Base-by-base conservation (phyloP, 2,888 invertebrate species). In the Leucozona laternaria region DNA sequence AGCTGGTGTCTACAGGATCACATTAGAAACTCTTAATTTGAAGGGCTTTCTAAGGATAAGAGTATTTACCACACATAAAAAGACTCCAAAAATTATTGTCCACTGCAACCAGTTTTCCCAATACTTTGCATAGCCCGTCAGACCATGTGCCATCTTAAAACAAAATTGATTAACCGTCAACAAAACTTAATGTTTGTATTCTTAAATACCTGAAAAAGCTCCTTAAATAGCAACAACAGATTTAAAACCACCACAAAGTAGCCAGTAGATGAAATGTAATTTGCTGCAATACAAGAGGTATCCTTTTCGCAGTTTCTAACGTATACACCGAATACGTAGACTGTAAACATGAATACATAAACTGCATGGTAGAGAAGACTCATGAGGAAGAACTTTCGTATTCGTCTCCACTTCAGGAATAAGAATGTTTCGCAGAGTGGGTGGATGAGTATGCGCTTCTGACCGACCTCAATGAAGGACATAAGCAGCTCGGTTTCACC, bases 51-150 rank as follows among this genome's bases (percentile, higher is more conserved):
- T 17, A 15, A 60, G 0, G 8, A 28, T 28, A 17, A 22, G 20
- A 22, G 13, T 55, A 34, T 93, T 92, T 91, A 95, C 95, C 81
- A 95, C 95, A 90, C 95, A 95, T 62, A 95, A 91, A 89, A 96
- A 95, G 0, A 96, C 95, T 85, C 95, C 95, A 50, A 95, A 91
- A 71, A 97, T 95, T 66, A 97, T 96, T 22, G 96, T 93, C 94
- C 96, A 95, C 90, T 97, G 97, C 62, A 97, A 93, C 95, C 96
- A 96, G 91, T 97, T 97, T 91, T 97, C 97, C 96, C 97, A 97
- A 88, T 96, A 95, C 88, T 94, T 94, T 3, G 96, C 94, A 89
- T 97, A 97, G n/a, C 94, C 94, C 31, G 93, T 94, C 92, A 96
- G 94, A 64, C 95, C 95, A 81, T 97, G 96, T 0, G 95, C 95